Evolutionary conservation across 2,113 vertebrate genomes (phyloP).

Genomic region (Heptranchias perlo): DNA sequence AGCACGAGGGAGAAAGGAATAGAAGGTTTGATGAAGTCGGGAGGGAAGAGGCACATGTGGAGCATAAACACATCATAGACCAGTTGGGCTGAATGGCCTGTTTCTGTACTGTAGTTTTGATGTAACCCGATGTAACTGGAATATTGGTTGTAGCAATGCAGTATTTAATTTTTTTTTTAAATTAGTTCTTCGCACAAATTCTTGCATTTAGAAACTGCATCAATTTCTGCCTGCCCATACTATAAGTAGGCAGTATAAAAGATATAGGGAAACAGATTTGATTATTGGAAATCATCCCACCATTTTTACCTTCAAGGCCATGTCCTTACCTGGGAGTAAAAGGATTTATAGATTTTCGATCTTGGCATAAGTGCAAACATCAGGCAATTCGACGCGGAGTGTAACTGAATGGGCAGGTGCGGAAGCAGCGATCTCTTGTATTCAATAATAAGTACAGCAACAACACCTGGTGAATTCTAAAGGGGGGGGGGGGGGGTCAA

Average conservation of each 20-base stretch:
- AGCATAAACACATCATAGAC: too few species aligned
- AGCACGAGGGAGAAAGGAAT: too few species aligned
- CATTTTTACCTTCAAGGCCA: neutral
- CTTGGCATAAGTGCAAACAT: conserved; percentile 76
- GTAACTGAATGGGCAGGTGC: conserved; percentile 77
- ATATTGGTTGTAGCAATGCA: too few species aligned
- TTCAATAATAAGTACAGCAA: conserved; percentile 75
- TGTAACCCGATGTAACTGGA: too few species aligned
- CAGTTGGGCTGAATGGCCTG: too few species aligned
- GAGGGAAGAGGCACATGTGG: too few species aligned
- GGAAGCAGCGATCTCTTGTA: conserved; percentile 67
- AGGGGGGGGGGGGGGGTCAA: too few species aligned
- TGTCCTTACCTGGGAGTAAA: conserved; percentile 77
- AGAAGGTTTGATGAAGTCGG: too few species aligned
- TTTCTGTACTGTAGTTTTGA: too few species aligned
- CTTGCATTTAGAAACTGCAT: neutral
- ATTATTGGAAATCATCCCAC: too few species aligned
- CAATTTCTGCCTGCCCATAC: neutral
- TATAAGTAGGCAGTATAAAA: neutral
- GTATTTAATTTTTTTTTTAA: neutral
- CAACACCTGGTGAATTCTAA: conserved; percentile 71
- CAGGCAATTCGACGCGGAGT: conserved; percentile 62
- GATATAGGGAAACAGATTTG: neutral
- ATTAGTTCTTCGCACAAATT: neutral
- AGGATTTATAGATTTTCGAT: conserved; percentile 77